Percentiles rank a stretch among this genome's conserved stretches.
phyloP scores from a whole-genome alignment of 2,888 invertebrate genomes.

The Pandemis cinnamomeana region DNA sequence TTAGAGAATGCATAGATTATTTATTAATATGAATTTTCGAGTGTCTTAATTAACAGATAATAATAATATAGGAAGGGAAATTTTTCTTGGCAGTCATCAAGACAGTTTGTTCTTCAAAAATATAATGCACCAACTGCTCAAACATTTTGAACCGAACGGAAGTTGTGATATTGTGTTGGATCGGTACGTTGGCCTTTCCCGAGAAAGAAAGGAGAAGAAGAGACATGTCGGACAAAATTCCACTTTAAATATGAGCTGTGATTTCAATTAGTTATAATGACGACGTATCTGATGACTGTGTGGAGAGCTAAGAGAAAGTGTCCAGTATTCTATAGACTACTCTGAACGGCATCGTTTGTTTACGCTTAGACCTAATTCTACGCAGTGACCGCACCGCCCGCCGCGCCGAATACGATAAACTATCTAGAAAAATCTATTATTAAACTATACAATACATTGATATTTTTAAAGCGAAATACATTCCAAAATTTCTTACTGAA shows the following conservation, averaged over 20 bases:
- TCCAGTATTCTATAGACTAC: conserved; percentile 23
- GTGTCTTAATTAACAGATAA: conserved; percentile 33
- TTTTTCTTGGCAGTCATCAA: conserved; percentile 5
- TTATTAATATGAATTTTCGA: conserved; percentile 19
- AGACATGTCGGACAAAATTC: no score
- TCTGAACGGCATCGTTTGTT: conserved; percentile 1
- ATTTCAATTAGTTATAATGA: not conserved
- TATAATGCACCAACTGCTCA: no score
- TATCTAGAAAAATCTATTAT: conserved; percentile 45
- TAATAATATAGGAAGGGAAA: conserved; percentile 27
- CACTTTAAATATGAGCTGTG: no score
- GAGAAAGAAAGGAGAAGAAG: no score
- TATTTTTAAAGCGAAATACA: conserved; percentile 57
- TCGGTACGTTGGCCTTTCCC: no score
- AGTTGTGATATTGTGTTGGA: no score
- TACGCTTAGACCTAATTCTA: not conserved
- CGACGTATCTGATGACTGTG: not conserved
- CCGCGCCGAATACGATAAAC: conserved; percentile 13
- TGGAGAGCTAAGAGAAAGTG: conserved; percentile 12
- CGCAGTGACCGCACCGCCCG: conserved; percentile 8
- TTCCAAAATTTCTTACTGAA: conserved; percentile 66
- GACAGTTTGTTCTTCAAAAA: not conserved
- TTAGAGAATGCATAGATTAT: conserved; percentile 20
- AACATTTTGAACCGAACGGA: no score
- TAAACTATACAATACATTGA: conserved; percentile 42